These are phyloP conservation scores for Leistus spinibarbis DNA, from an alignment of 2,888 invertebrate genomes.

Conservation along the genomic window DNA sequence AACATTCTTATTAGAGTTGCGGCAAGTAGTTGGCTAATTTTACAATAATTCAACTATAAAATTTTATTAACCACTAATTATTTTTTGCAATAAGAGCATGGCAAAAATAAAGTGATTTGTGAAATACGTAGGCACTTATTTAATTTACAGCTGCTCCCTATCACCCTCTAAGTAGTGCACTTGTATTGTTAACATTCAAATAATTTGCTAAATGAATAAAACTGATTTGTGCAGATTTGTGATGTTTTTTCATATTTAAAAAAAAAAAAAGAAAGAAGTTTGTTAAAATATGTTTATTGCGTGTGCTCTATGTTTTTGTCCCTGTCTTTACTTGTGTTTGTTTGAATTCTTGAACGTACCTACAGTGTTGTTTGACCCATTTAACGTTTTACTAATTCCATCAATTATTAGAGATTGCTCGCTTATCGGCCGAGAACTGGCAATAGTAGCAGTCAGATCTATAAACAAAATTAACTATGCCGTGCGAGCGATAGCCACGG, in stretches of 20 bases:
- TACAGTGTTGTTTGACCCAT: background rate
- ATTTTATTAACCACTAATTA: too few relatives aligned
- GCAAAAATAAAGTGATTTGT: constrained; percentile 17
- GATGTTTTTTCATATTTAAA: constrained; percentile 23
- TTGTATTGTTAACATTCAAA: too few relatives aligned
- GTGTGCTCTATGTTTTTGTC: constrained; percentile 43
- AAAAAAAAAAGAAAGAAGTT: constrained; percentile 21
- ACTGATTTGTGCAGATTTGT: background rate
- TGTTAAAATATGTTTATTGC: constrained; percentile 25
- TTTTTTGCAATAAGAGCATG: constrained; percentile 14
- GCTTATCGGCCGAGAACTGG: background rate
- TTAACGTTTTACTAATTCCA: too few relatives aligned
- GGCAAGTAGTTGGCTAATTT: too few relatives aligned
- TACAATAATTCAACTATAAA: too few relatives aligned
- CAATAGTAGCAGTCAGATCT: background rate
- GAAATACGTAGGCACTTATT: constrained; percentile 23
- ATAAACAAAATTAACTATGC: background rate
- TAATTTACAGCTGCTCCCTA: constrained; percentile 36
- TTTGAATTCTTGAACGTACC: background rate
- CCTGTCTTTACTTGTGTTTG: background rate
- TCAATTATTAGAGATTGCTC: background rate
- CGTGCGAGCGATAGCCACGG: background rate
- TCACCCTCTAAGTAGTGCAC: too few relatives aligned
- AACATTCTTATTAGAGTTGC: too few relatives aligned
- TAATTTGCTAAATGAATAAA: background rate